These are phyloP conservation scores for Drosophila anomalata DNA, from an alignment of 2,888 invertebrate genomes.

Conservation along the genomic window DNA sequence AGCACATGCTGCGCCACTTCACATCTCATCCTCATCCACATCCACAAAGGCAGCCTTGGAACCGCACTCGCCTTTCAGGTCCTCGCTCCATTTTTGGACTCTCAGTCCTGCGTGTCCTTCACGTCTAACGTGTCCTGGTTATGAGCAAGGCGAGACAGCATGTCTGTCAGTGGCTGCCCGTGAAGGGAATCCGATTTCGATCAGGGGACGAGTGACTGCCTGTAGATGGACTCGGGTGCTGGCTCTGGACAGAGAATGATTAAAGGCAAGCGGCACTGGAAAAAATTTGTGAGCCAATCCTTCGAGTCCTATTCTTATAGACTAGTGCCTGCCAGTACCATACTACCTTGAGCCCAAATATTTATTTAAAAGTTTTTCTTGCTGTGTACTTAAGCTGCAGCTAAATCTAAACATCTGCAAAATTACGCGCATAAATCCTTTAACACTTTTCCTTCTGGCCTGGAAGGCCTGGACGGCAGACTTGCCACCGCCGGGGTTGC, in stretches of 20 bases:
- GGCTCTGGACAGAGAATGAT: conserved; percentile 66
- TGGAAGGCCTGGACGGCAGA: conserved; percentile 49
- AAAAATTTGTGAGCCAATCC: not conserved
- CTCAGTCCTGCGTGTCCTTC: conserved; percentile 12
- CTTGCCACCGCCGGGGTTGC: conserved; percentile 61
- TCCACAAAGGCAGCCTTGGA: conserved; percentile 10
- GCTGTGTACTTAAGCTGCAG: conserved; percentile 14
- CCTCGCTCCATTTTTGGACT: conserved; percentile 32
- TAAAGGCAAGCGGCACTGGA: conserved; percentile 47
- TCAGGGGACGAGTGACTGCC: conserved; percentile 20
- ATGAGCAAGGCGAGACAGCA: conserved; percentile 59
- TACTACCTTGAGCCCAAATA: not conserved
- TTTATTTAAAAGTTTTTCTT: not conserved
- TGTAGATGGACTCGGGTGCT: conserved; percentile 2
- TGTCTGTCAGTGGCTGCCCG: conserved; percentile 66
- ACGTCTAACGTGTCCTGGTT: conserved; percentile 18
- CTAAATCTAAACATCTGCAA: conserved; percentile 81
- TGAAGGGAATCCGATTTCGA: conserved; percentile 19
- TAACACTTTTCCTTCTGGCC: conserved; percentile 71
- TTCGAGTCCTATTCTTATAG: too few relatives aligned
- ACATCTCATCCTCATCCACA: not conserved
- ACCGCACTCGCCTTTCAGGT: conserved; percentile 13
- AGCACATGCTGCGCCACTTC: conserved; percentile 72
- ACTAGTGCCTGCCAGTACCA: too few relatives aligned
- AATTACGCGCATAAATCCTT: conserved; percentile 81